Evolutionary conservation across 2,888 invertebrate genomes (phyloP).

Genomic region (Hydroisotoma schaefferi): DNA sequence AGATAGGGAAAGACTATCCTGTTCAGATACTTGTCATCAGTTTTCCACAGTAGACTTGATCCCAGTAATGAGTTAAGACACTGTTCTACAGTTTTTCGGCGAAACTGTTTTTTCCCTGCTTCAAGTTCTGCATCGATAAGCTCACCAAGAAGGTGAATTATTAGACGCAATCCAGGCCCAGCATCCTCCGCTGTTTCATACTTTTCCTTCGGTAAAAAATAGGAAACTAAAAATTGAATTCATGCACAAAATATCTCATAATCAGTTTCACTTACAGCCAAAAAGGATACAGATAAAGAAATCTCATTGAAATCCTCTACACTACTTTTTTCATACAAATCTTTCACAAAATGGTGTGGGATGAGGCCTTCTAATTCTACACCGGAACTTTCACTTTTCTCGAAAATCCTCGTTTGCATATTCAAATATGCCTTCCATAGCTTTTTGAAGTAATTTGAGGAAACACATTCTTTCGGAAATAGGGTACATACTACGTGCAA

Average conservation of each 20-base stretch:
- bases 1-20: constrained; percentile 30
- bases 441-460: constrained; percentile 28
- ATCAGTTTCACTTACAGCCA: too few relatives aligned
- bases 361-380: background rate
- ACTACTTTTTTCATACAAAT: constrained; percentile 26
- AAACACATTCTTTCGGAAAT: constrained; percentile 21
- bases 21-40: constrained; percentile 11
- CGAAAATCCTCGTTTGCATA: background rate
- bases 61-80: constrained; percentile 31
- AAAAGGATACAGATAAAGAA: constrained; percentile 5
- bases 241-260: too few relatives aligned
- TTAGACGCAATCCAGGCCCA: too few relatives aligned
- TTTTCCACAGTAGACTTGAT: constrained; percentile 28
- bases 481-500: constrained; percentile 15
- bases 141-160: constrained; percentile 21
- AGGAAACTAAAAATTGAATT: too few relatives aligned
- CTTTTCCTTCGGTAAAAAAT: too few relatives aligned
- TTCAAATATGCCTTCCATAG: constrained; percentile 30
- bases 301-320: constrained; percentile 33
- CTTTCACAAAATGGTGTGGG: constrained; percentile 15
- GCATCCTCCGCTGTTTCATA: too few relatives aligned
- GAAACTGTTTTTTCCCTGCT: constrained; percentile 26
- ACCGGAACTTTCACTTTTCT: background rate
- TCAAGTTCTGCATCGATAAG: constrained; percentile 36
- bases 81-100: constrained; percentile 28